Base-by-base conservation (phyloP, 2,888 invertebrate genomes). In the Rotaria socialis region DNA sequence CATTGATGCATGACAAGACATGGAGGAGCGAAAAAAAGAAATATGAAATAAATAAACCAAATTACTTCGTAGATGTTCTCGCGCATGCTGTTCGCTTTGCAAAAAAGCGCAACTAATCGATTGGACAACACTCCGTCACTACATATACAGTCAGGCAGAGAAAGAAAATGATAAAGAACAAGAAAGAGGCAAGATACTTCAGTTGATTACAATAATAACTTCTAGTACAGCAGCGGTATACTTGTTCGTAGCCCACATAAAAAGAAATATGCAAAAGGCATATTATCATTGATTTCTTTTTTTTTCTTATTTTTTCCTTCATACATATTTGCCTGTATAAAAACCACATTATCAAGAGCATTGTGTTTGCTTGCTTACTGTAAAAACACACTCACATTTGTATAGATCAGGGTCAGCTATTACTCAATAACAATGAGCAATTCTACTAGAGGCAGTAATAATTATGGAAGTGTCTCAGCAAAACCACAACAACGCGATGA, bases 271-370 rank as follows among this genome's bases (percentile, higher is more conserved):
- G 6, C 67, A 35, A 35, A 7, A 5, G 35, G 6, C 35, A 67
- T 67, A 67, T 41, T 67, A 67, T 67, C 67, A 67, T 16, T 67
- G 67, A 67, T 67, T 67, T 27, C 35, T 67, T 67, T n/a, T 67
- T 67, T 55, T 55, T 22, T 55, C 22, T 52, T 35, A 35, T 55
- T 55, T 67, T 67, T 67, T 67, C 35, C 67, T 67, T 67, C 35
- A 5, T 67, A 67, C 41, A 67, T 67, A 67, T 0, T 67, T 67
- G 35, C 35, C 27, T 35, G 35, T 16, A 67, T 67, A 16, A 19
- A 67, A 60, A 67, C 67, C 14, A 67, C 7, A 35, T 67, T 35
- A 67, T 67, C 35, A 67, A 19, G 4, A 41, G 6, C 35, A 2
- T 16, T 19, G 6, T 1, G 6, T 1, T 67, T 41, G 19, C 19